phyloP scores from a whole-genome alignment of 2,888 invertebrate species.

The Ditylenchus weischeri region DNA sequence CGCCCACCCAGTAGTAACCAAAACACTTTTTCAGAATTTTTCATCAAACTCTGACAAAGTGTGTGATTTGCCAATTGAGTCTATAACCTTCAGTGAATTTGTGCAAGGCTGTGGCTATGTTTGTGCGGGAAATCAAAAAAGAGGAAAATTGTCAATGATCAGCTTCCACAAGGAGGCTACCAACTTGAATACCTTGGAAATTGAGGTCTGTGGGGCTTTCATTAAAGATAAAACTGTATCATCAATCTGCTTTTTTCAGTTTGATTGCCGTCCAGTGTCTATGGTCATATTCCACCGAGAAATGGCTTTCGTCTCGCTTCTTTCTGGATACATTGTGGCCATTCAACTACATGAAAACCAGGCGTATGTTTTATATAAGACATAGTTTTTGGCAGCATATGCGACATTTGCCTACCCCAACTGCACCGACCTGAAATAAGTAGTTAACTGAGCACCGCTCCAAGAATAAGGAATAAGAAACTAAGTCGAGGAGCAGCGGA shows the following conservation, averaged over 20 bases:
- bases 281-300: constrained; percentile 58
- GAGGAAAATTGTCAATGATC: constrained; percentile 40
- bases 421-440: too few relatives aligned
- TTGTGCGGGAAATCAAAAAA: constrained; percentile 39
- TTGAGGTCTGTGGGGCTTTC: constrained; percentile 20
- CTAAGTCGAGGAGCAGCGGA: too few relatives aligned
- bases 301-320: constrained; percentile 61
- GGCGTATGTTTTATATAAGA: constrained; percentile 15
- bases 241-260: too few relatives aligned
- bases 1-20: too few relatives aligned
- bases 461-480: too few relatives aligned
- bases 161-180: constrained; percentile 56
- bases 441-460: too few relatives aligned
- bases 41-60: constrained; percentile 31
- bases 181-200: constrained; percentile 31
- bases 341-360: constrained; percentile 51
- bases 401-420: too few relatives aligned
- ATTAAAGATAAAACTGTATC: too few relatives aligned
- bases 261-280: constrained; percentile 63
- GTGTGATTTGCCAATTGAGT: constrained; percentile 40
- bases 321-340: constrained; percentile 61
- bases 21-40: constrained; percentile 8
- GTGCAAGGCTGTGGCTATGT: constrained; percentile 35
- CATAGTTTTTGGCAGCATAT: not conserved
- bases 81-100: constrained; percentile 32